Evolutionary conservation across 1,140 invertebrate genomes (phyloP).

Genomic region (Galleria mellonella): DNA sequence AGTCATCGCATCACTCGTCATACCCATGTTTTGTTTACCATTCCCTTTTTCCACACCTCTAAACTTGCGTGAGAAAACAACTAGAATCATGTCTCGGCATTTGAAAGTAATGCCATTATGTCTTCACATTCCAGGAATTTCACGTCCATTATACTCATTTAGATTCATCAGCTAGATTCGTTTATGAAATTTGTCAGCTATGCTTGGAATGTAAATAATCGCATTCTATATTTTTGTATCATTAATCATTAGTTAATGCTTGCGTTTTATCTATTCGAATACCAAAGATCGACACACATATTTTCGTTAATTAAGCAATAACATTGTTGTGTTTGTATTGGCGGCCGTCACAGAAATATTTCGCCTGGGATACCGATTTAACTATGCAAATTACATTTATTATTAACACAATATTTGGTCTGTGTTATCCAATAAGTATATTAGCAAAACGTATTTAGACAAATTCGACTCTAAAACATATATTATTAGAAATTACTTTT

Average conservation of each 20-base stretch:
- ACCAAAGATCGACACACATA: slow-evolving; percentile 4
- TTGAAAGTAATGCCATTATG: slow-evolving; percentile 42
- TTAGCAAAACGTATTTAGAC: neutral
- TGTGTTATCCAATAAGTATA: slow-evolving; percentile 17
- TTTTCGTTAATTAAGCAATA: slow-evolving; percentile 12
- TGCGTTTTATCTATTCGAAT: slow-evolving; percentile 11
- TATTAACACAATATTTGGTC: slow-evolving; percentile 30
- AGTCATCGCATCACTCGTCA: slow-evolving; percentile 31
- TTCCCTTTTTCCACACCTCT: slow-evolving; percentile 20
- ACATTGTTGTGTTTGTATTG: slow-evolving; percentile 17
- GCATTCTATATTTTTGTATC: slow-evolving; percentile 14
- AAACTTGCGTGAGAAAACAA: slow-evolving; percentile 17
- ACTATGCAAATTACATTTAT: slow-evolving; percentile 29
- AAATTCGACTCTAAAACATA: neutral
- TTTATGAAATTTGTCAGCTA: slow-evolving; percentile 35
- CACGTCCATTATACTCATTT: slow-evolving; percentile 47
- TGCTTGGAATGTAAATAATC: slow-evolving; percentile 44
- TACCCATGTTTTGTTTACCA: slow-evolving; percentile 26
- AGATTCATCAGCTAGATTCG: slow-evolving; percentile 37
- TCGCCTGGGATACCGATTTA: slow-evolving; percentile 24
- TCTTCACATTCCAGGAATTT: slow-evolving; percentile 45
- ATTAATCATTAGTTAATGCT: slow-evolving; percentile 14
- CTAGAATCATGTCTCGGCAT: slow-evolving; percentile 23
- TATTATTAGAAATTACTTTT: no score
- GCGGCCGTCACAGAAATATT: slow-evolving; percentile 25